phyloP scores from a whole-genome alignment of 2,797 vertebrate genomes.

The Hapalemur alaotrensis region DNA sequence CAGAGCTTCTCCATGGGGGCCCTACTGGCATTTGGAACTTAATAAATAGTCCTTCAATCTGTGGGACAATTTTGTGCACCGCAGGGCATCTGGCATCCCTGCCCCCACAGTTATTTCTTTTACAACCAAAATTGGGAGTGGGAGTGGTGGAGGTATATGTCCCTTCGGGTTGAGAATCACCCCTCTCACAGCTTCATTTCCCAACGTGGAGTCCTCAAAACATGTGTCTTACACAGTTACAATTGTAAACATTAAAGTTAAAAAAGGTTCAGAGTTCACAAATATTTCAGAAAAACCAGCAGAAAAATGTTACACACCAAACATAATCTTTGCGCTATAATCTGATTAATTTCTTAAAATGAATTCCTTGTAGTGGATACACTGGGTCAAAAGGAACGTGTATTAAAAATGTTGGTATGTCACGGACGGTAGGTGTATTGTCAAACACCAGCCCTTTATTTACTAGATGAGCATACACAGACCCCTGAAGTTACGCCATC shows the following conservation, averaged over 20 bases:
- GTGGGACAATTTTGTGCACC: not conserved
- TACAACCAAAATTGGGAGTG: not conserved
- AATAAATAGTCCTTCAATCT: not conserved
- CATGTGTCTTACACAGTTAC: not conserved
- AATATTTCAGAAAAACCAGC: not conserved
- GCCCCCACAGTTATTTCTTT: not conserved
- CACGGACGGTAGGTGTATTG: too few relatives aligned
- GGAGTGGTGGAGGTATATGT: not conserved
- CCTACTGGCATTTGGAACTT: not conserved
- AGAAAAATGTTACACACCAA: not conserved
- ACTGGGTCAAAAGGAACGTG: not conserved
- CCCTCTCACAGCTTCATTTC: not conserved
- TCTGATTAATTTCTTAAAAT: not conserved
- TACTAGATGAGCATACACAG: not conserved
- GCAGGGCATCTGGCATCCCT: not conserved
- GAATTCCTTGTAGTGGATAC: not conserved
- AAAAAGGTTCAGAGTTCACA: not conserved
- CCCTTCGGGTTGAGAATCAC: not conserved
- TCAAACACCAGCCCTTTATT: not conserved
- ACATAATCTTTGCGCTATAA: not conserved
- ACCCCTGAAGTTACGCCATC: not conserved
- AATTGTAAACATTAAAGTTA: not conserved
- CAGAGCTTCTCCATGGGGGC: not conserved
- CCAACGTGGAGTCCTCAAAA: not conserved
- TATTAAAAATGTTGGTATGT: not conserved